Base-by-base conservation (phyloP, 2,888 invertebrate species). In the Auanema sp. region DNA sequence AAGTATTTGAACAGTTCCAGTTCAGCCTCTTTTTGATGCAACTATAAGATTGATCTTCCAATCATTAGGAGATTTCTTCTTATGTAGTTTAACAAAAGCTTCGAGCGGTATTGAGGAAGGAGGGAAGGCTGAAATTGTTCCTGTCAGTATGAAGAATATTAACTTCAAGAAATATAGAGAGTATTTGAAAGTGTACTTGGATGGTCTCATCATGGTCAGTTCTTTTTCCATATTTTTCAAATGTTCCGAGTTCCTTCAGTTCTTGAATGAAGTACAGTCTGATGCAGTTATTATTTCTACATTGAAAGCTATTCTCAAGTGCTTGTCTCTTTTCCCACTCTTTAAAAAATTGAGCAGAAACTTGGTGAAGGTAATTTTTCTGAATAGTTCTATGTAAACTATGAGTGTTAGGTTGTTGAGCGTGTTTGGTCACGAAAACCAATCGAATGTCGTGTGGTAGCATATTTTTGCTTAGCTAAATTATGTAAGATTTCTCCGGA, bases 341-440 rank as follows among this genome's bases (percentile, higher is more conserved):
- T 78, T 79, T 43, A 59, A 71, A 10, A 75, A 74, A 53, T 64
- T 77, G 53, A 63, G 68, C 12, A 68, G 72, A 41, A 58, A 65
- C 23, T 64, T 82, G 1, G 69, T 82, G 53, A 80, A 79, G 69
- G 78, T 79, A 41, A 11, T 44, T 16, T 16, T 4, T 40, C 10
- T 18, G 47, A 43, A 12, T 43, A 43, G 43, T 43, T 12, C 43
- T 43, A 43, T 14, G 43, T 12, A 43, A 47, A 47, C 21, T 10
- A 43, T 56, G 12, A 24, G 11, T 16, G 25, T 60, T 50, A 66
- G 58, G 52, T 25, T 10, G 42, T 63, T 12, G 63, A 58, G 10
- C 58, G 63, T 4, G 58, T 79, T 24, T 82, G 82, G 82, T 77
- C 79, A 43, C 69, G 79, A 1, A 77, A 79, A 60, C 74, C 75